Conservation (phyloP, 1,140 invertebrate species). For the Aradophagus sp. region DNA sequence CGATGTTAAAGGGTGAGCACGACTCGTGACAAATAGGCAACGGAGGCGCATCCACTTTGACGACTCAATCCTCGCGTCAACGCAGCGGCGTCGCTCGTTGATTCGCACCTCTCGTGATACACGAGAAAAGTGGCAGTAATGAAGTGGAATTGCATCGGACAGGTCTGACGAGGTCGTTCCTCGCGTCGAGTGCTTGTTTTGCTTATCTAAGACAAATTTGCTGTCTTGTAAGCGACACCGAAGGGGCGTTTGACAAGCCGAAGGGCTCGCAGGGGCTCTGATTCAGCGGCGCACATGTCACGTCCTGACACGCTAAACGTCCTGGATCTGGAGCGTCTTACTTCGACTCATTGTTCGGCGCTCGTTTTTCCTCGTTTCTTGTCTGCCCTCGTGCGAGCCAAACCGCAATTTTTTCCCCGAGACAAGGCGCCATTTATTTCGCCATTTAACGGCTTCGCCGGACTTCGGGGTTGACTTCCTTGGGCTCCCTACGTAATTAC, state of each 20-base stretch:
- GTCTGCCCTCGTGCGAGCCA: constrained; percentile 1
- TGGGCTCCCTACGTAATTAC: too few relatives aligned
- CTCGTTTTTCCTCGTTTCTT: constrained; percentile 19
- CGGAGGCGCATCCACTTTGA: constrained; percentile 24
- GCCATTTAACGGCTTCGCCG: constrained; percentile 47
- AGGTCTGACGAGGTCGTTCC: constrained; percentile 52
- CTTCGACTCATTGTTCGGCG: constrained; percentile 22
- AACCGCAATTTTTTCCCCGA: constrained; percentile 21
- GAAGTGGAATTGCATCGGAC: constrained; percentile 57
- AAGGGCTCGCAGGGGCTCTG: constrained; percentile 56
- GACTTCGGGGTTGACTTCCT: not conserved
- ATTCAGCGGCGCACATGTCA: constrained; percentile 43
- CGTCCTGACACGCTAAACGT: constrained; percentile 49
- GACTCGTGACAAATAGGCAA: constrained; percentile 39
- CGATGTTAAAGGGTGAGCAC: constrained; percentile 34
- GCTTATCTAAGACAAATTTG: constrained; percentile 74
- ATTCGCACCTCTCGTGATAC: constrained; percentile 53
- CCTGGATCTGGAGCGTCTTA: constrained; percentile 46
- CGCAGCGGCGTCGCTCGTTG: constrained; percentile 25
- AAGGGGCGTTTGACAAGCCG: constrained; percentile 63
- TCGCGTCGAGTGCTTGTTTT: constrained; percentile 69
- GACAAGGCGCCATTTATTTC: constrained; percentile 57
- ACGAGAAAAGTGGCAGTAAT: constrained; percentile 58
- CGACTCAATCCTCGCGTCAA: constrained; percentile 42
- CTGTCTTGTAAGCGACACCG: constrained; percentile 73